Base-by-base conservation (phyloP, 1,140 invertebrate species). In the Colletes latitarsis region DNA sequence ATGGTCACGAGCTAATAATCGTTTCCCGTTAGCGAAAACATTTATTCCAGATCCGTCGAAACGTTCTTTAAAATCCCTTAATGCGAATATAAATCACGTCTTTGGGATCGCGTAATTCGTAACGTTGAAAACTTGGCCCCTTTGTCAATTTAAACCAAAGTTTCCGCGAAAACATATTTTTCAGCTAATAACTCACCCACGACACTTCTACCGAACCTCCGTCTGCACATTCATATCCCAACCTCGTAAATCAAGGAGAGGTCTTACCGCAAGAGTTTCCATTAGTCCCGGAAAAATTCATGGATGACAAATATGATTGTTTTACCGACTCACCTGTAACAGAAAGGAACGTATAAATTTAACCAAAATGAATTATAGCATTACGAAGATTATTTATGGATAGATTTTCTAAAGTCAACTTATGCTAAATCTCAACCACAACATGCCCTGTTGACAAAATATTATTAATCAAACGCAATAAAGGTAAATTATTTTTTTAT, bases 131-230 rank as follows among this genome's bases (percentile, higher is more conserved):
- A 87, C 84, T 87, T 87, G 73, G 84, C 82, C 81, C 83, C 85
- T 87, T 87, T 87, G 85, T 87, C 85, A 87, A 87, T 87, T 87
- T 87, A 86, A 87, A 83, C 85, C 84, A 64, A 88, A 88, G 82
- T 87, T 88, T 82, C 82, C 74, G 60, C 66, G 86, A 87, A 87
- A 87, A 87, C 82, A 88, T 87, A 88, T 88, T 88, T 88, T 87
- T 88, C 82, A 80, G 78, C 86, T 88, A 88, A 88, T 86, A 87
- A 84, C 85, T 86, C 85, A 87, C 69, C 78, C 77, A 79, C 75
- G 82, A 84, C 85, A 77, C 71, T 82, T 83, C 81, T 83, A 80
- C 85, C 85, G 84, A 86, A 84, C 77, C 86, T 82, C 70, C 71
- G 64, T 64, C 82, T 84, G 79, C 85, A 79, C 85, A 87, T 87